Conservation (phyloP, 2,888 invertebrate species). For the Drepana falcataria region DNA sequence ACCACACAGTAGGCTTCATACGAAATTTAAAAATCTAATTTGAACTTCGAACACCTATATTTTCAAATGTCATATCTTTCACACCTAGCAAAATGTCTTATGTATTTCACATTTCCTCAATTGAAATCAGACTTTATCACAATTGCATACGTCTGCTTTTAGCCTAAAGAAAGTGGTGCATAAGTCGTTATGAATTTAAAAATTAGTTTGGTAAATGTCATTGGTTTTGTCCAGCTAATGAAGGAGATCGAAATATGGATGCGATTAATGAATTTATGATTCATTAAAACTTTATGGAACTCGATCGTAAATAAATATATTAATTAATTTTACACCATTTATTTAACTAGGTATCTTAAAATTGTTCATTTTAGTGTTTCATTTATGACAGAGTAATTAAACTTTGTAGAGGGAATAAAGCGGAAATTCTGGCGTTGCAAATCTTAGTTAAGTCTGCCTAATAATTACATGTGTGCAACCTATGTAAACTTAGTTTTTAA, state of each 20-base stretch:
- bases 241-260: constrained; percentile 40
- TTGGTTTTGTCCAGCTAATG: constrained; percentile 71
- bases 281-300: neutral
- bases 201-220: constrained; percentile 60
- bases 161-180: constrained; percentile 5
- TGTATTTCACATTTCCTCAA: constrained; percentile 3
- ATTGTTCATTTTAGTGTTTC: too few relatives aligned
- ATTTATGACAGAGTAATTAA: too few relatives aligned
- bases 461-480: too few relatives aligned
- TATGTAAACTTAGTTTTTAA: too few relatives aligned
- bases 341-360: neutral
- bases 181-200: constrained; percentile 24
- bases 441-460: too few relatives aligned
- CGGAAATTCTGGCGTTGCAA: too few relatives aligned
- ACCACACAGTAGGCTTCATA: constrained; percentile 26
- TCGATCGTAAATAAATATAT: neutral
- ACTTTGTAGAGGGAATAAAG: too few relatives aligned
- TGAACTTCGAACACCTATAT: constrained; percentile 44
- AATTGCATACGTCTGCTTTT: rapidly evolving
- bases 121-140: constrained; percentile 8
- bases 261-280: constrained; percentile 8
- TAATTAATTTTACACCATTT: constrained; percentile 1
- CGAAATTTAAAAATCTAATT: constrained; percentile 48
- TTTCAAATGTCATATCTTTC: constrained; percentile 67
- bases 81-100: constrained; percentile 42